Conservation (phyloP, 2,888 invertebrate species). For the Kuschelorhynchus macadamiae region DNA sequence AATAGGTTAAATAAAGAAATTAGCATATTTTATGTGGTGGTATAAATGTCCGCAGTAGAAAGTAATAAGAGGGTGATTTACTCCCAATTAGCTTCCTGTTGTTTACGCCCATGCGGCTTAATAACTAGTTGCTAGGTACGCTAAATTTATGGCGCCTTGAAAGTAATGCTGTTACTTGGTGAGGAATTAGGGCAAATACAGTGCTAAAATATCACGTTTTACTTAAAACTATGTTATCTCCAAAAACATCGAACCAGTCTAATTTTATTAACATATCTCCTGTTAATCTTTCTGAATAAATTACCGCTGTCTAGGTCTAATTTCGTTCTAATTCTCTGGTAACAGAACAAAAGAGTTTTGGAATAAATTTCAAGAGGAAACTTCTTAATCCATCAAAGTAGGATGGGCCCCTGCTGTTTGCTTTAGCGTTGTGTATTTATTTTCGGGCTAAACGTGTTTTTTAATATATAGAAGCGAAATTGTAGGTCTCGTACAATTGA, state of each 20-base stretch:
- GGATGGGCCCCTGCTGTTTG: conserved; percentile 31
- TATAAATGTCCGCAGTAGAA: no score
- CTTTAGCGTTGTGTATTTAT: conserved; percentile 20
- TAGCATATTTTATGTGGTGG: no score
- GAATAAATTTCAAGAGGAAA: conserved; percentile 31
- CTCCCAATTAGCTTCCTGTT: no score
- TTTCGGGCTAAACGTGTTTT: not conserved
- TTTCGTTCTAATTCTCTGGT: conserved; percentile 35
- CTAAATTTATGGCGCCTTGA: no score
- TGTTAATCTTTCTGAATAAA: conserved; percentile 37
- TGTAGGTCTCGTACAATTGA: no score
- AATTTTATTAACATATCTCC: conserved; percentile 37
- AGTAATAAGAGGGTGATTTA: no score
- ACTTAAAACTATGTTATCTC: not conserved
- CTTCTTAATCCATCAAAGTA: conserved; percentile 36
- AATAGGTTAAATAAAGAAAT: no score
- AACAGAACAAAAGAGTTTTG: conserved; percentile 32
- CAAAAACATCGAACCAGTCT: conserved; percentile 12
- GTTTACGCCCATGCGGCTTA: no score
- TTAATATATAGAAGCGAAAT: not conserved
- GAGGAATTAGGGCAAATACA: no score
- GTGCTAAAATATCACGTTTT: no score
- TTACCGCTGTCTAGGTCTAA: conserved; percentile 32
- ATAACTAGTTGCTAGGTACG: no score
- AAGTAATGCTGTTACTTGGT: no score